These are phyloP conservation scores for Emmelina monodactyla DNA, from an alignment of 2,888 invertebrate species.

Conservation along the genomic window DNA sequence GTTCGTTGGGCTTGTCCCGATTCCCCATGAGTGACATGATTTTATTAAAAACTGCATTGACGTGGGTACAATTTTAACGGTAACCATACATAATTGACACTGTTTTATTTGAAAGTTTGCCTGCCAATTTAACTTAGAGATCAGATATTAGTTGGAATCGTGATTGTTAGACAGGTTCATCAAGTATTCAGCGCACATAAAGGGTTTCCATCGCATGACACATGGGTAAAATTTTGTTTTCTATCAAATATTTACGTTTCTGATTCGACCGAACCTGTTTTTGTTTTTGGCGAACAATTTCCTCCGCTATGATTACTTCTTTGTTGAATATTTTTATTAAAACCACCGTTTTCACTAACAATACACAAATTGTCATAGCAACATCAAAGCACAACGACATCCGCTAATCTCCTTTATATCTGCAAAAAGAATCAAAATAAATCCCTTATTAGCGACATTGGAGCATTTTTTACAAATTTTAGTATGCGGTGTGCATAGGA, in stretches of 20 bases:
- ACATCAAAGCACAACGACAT: conserved; percentile 20
- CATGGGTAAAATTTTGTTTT: conserved; percentile 38
- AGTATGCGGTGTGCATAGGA: conserved; percentile 40
- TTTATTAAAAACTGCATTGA: conserved; percentile 58
- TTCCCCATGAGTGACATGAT: conserved; percentile 61
- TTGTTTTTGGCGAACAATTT: too few species aligned
- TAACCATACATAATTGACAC: conserved; percentile 37
- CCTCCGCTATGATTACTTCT: too few species aligned
- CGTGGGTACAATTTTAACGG: conserved; percentile 32
- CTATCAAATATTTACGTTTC: conserved; percentile 33
- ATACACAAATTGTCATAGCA: conserved; percentile 14
- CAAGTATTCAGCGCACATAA: conserved; percentile 38
- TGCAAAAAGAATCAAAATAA: conserved; percentile 41
- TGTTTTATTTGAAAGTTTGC: conserved; percentile 42
- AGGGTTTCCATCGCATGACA: conserved; percentile 36
- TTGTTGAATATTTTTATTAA: too few species aligned
- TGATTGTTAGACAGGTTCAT: conserved; percentile 37
- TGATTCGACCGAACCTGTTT: too few species aligned
- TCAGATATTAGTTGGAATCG: conserved; percentile 40
- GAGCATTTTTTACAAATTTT: conserved; percentile 43
- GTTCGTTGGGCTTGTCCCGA: conserved; percentile 56
- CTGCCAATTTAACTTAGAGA: conserved; percentile 38
- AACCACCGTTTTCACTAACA: too few species aligned
- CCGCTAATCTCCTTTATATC: conserved; percentile 46
- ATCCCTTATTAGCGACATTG: conserved; percentile 41